phyloP scores from a whole-genome alignment of 1,140 invertebrate genomes.

The Centruroides vittatus region DNA sequence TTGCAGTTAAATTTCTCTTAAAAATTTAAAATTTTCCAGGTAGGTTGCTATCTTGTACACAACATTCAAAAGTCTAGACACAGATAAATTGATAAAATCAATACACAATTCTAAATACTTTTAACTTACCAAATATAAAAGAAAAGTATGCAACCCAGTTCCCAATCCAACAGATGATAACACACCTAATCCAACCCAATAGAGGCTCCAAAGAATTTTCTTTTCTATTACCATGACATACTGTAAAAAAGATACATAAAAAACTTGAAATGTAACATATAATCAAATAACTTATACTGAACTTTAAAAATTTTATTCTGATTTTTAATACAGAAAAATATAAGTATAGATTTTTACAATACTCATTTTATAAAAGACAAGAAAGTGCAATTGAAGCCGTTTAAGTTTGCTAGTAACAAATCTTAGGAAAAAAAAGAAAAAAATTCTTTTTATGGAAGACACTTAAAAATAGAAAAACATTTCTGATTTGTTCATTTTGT shows the following conservation, averaged over 20 bases:
- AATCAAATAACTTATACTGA: background rate
- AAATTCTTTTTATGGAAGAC: too few relatives aligned
- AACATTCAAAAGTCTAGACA: too few relatives aligned
- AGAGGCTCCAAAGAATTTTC: constrained; percentile 55
- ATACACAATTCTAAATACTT: background rate
- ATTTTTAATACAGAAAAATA: background rate
- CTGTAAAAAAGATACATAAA: constrained; percentile 22
- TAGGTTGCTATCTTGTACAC: too few relatives aligned
- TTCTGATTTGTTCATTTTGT: too few relatives aligned
- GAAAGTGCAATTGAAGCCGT: too few relatives aligned
- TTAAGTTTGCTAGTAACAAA: too few relatives aligned
- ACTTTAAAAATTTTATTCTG: background rate
- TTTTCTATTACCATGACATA: constrained; percentile 30
- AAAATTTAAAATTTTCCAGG: too few relatives aligned
- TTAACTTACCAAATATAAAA: constrained; percentile 83
- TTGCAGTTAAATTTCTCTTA: too few relatives aligned
- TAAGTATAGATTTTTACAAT: constrained; percentile 24
- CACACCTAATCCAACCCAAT: constrained; percentile 91
- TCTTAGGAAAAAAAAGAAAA: constrained; percentile 19
- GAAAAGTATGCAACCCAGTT: constrained; percentile 94
- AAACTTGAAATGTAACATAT: background rate
- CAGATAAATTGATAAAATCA: too few relatives aligned
- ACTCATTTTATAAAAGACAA: too few relatives aligned
- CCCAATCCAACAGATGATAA: constrained; percentile 94
- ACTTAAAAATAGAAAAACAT: too few relatives aligned